phyloP scores from a whole-genome alignment of 2,888 invertebrate species.

The Acronicta psi region DNA sequence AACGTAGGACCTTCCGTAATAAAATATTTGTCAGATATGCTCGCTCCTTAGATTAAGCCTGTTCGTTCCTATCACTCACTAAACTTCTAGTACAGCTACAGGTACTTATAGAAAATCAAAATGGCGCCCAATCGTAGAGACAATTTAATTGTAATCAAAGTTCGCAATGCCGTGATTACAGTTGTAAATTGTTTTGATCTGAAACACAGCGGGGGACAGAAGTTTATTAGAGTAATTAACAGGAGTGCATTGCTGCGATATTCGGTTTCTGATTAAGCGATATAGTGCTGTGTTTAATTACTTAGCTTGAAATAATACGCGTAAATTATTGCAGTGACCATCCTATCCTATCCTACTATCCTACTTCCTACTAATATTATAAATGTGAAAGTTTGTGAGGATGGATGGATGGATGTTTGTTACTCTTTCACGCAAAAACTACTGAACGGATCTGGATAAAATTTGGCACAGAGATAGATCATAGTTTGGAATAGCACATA shows the following conservation, averaged over 20 bases:
- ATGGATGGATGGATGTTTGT: too few relatives aligned
- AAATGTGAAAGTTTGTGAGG: too few relatives aligned
- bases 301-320: background rate
- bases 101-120: slow-evolving; percentile 17
- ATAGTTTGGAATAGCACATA: too few relatives aligned
- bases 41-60: too few relatives aligned
- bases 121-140: slow-evolving; percentile 23
- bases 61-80: too few relatives aligned
- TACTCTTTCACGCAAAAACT: too few relatives aligned
- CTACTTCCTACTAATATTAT: too few relatives aligned
- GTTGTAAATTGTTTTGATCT: slow-evolving; percentile 51
- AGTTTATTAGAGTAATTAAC: slow-evolving; percentile 40
- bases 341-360: too few relatives aligned
- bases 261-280: slow-evolving; percentile 10
- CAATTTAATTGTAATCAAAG: slow-evolving; percentile 39
- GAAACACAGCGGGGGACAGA: slow-evolving; percentile 44
- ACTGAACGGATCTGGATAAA: too few relatives aligned
- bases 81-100: slow-evolving; percentile 24
- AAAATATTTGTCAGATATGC: background rate
- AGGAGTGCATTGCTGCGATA: slow-evolving; percentile 3
- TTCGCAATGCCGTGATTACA: slow-evolving; percentile 15
- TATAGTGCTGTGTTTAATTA: background rate
- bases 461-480: too few relatives aligned
- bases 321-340: background rate
- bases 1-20: too few relatives aligned